Evolutionary conservation across 2,797 vertebrate genomes (phyloP), one percentile per base, ranked within the genome.

Genomic region (Knipowitschia caucasica): DNA sequence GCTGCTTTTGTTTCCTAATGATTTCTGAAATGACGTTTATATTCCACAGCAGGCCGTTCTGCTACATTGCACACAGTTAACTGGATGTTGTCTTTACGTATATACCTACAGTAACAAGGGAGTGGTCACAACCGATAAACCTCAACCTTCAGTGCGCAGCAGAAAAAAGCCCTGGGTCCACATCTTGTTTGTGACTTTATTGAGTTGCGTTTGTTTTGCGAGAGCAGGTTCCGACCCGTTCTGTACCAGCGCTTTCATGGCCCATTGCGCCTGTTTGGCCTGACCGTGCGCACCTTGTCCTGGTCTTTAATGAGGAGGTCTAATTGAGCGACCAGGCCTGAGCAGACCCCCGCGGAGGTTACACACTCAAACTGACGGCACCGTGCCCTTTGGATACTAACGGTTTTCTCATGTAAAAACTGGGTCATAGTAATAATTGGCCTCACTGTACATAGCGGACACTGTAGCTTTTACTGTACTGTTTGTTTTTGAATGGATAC

Each of bases 391-490:
- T n/a, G 46, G 51, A 51, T 62, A 49, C 56, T 50, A 60, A 66
- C 65, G 53, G 51, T 55, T 53, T 31, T 56, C 45, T 62, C 39
- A 54, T 66, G 55, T 65, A 64, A 63, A n/a, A 84, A 75, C 62
- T 83, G 39, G 78, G 74, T 75, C 77, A 69, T 62, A 74, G 73
- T 73, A 83, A 80, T 73, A 83, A 80, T 77, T 79, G 72, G 71
- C 73, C 69, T 42, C 59, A 66, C 59, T 69, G n/a, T n/a, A 62
- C 50, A 53, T 69, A 69, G 63, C 44, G 49, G 58, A 66, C 50
- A 55, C 51, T 23, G 53, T 15, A 11, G 43, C 45, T 58, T 56
- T 59, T 18, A 64, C 49, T 43, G 38, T 30, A 7, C 18, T 10
- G 26, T 44, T 40, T 38, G 30, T 3, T 18, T 53, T 35, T 64